Conservation (phyloP, 2,797 vertebrate species). For the Chelidonichthys spinosus region DNA sequence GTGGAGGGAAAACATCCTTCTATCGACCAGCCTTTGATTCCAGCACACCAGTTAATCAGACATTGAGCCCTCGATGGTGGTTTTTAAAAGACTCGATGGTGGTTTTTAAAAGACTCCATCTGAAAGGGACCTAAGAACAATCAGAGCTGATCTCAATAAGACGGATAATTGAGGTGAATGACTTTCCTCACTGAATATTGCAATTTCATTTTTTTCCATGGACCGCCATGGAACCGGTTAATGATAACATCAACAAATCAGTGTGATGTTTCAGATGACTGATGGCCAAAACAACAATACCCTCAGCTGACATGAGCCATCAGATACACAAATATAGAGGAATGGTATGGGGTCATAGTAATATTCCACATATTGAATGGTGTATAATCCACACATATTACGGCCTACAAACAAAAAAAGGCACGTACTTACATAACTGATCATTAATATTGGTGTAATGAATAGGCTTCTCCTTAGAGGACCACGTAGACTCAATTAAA, state of each 20-base stretch:
- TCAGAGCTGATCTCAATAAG: background rate
- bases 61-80: background rate
- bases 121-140: background rate
- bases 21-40: constrained; percentile 21
- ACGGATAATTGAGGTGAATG: background rate
- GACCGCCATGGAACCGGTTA: no score
- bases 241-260: background rate
- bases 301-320: background rate
- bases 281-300: background rate
- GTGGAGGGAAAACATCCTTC: background rate
- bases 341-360: rapidly evolving
- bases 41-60: constrained; percentile 2
- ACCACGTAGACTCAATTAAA: constrained; percentile 31
- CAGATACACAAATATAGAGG: background rate
- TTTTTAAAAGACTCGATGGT: background rate
- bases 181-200: background rate
- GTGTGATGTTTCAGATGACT: no score
- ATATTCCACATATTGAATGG: background rate
- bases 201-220: background rate
- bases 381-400: background rate
- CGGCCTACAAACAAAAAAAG: background rate
- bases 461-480: constrained; percentile 6
- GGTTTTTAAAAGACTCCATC: background rate
- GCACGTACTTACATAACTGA: constrained; percentile 8
- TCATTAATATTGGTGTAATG: constrained; percentile 9